Conservation (phyloP, 2,113 vertebrate genomes). For the Aptenodytes patagonicus region DNA sequence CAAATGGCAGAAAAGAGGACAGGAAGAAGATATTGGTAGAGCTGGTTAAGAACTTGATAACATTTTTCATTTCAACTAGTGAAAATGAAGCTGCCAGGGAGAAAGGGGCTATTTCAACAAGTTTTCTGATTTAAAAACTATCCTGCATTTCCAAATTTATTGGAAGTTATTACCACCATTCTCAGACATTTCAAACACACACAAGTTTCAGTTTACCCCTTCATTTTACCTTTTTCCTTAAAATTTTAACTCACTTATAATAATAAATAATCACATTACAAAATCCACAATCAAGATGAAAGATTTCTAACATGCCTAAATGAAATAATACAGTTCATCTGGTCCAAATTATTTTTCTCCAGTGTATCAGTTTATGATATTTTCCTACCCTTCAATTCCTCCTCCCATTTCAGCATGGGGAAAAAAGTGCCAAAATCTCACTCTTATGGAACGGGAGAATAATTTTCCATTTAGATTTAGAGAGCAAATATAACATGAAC, state of each 20-base stretch:
- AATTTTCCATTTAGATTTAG: background rate
- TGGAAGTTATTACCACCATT: background rate
- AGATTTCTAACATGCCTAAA: background rate
- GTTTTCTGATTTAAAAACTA: background rate
- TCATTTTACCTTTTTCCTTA: background rate
- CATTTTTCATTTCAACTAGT: background rate
- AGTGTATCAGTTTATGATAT: background rate
- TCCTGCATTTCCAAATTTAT: background rate
- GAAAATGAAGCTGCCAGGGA: background rate
- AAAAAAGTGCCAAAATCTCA: background rate
- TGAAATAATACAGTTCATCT: background rate
- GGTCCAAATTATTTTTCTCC: background rate
- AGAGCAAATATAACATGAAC: background rate
- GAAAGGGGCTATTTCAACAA: background rate
- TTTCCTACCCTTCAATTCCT: background rate
- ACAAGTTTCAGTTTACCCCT: background rate
- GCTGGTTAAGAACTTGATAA: background rate
- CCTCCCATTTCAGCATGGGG: background rate
- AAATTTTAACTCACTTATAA: background rate
- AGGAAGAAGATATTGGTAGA: background rate
- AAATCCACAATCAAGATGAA: background rate
- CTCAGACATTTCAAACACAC: background rate
- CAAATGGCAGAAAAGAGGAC: background rate
- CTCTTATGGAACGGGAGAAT: background rate
- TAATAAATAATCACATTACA: background rate